Conservation (phyloP, 2,888 invertebrate species). For the Sphecodes monilicornis region DNA sequence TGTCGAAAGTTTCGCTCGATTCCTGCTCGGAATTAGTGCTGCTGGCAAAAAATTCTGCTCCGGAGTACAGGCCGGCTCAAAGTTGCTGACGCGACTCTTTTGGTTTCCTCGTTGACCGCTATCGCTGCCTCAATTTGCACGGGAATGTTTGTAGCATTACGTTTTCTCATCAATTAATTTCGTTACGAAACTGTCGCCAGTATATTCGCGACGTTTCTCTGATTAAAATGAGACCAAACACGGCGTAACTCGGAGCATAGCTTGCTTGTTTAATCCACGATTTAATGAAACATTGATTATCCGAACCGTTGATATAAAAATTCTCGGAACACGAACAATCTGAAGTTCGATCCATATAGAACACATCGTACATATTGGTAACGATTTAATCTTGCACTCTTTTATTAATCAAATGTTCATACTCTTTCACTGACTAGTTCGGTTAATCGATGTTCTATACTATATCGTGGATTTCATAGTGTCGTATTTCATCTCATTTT, state of each 20-base stretch:
- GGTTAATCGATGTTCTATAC: too few species aligned
- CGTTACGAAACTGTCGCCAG: background rate
- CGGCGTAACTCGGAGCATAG: background rate
- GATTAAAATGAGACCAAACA: background rate
- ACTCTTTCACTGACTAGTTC: too few species aligned
- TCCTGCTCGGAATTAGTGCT: slow-evolving; percentile 49
- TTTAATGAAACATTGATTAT: background rate
- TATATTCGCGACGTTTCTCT: background rate
- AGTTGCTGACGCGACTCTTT: background rate
- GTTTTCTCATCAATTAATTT: background rate
- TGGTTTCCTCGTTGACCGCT: background rate
- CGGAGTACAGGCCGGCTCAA: background rate
- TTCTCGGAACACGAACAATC: too few species aligned
- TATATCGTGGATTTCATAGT: too few species aligned
- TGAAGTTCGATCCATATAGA: too few species aligned
- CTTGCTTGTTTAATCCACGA: background rate
- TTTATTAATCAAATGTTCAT: too few species aligned
- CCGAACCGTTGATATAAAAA: background rate
- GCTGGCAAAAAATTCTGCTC: slow-evolving; percentile 26
- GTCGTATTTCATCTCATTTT: too few species aligned
- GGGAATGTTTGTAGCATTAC: background rate
- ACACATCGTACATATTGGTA: too few species aligned
- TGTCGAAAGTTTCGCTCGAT: slow-evolving; percentile 61
- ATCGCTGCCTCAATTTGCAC: background rate
- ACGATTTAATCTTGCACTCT: too few species aligned